Conservation (phyloP, 53 echinoderm and acorn worm genomes). For the Henricia sp. region DNA sequence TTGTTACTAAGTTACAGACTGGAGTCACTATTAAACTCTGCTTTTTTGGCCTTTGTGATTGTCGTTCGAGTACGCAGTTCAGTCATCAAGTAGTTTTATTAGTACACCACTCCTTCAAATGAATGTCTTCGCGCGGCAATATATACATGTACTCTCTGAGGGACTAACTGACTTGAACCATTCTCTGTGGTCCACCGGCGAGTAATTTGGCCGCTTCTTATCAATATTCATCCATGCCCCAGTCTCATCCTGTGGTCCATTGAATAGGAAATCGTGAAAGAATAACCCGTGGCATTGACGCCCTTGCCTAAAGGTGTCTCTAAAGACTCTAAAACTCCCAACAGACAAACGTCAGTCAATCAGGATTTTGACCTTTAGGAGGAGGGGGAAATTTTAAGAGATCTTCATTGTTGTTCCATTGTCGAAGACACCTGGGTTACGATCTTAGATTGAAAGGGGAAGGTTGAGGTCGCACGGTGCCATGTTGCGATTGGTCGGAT, state of each 20-base stretch:
- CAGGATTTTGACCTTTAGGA: background rate
- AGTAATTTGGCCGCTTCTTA: conserved; percentile 27
- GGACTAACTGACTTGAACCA: too few relatives aligned
- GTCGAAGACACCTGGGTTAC: too few relatives aligned
- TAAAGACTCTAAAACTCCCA: conserved; percentile 11
- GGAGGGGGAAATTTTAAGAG: background rate
- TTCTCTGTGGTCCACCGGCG: background rate
- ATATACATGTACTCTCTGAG: too few relatives aligned
- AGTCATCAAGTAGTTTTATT: too few relatives aligned
- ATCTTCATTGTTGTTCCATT: conserved; percentile 6
- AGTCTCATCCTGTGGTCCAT: conserved; percentile 21
- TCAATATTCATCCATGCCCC: conserved; percentile 19
- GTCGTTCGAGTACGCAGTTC: too few relatives aligned
- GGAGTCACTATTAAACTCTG: too few relatives aligned
- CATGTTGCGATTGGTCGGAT: too few relatives aligned
- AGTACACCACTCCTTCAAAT: too few relatives aligned
- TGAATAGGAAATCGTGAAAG: conserved; percentile 1
- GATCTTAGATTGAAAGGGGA: conserved; percentile 33
- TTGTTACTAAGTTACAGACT: too few relatives aligned
- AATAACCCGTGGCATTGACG: background rate
- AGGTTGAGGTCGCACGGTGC: conserved; percentile 10
- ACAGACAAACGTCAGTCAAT: conserved; percentile 36
- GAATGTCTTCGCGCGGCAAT: too few relatives aligned
- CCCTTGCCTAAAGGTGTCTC: conserved; percentile 29
- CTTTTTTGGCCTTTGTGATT: too few relatives aligned